Conservation (phyloP, 2,888 invertebrate genomes). For the Mantis religiosa region DNA sequence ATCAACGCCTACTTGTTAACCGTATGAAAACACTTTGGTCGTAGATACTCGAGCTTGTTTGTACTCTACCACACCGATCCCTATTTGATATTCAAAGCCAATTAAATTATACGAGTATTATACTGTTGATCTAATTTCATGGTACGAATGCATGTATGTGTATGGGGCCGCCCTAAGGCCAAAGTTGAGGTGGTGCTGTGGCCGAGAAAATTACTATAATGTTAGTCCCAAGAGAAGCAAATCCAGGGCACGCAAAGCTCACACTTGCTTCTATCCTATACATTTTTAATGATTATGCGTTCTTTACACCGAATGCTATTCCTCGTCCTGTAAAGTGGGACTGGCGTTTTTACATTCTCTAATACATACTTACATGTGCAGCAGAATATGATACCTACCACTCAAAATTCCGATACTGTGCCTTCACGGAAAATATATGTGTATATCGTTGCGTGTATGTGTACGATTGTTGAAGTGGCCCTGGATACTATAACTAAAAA, state of each 20-base stretch:
- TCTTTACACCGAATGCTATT: background rate
- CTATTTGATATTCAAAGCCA: conserved; percentile 5
- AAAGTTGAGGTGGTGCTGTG: background rate
- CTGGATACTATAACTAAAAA: no score
- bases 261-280: background rate
- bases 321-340: no score
- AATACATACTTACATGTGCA: no score
- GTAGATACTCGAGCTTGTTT: background rate
- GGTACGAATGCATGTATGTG: background rate
- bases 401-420: no score
- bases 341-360: no score
- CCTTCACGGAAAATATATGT: no score
- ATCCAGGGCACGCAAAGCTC: background rate
- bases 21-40: background rate
- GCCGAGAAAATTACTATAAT: background rate
- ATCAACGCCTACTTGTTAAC: background rate
- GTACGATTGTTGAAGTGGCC: no score
- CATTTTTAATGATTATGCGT: background rate
- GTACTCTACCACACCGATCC: background rate
- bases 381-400: no score
- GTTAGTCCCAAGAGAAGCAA: background rate
- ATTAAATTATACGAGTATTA: conserved; percentile 3
- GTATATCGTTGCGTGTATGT: no score
- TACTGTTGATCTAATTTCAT: background rate
- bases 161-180: background rate